These are phyloP conservation scores for Cossypha niveicapilla DNA, from an alignment of 2,797 vertebrate species.

Conservation along the genomic window DNA sequence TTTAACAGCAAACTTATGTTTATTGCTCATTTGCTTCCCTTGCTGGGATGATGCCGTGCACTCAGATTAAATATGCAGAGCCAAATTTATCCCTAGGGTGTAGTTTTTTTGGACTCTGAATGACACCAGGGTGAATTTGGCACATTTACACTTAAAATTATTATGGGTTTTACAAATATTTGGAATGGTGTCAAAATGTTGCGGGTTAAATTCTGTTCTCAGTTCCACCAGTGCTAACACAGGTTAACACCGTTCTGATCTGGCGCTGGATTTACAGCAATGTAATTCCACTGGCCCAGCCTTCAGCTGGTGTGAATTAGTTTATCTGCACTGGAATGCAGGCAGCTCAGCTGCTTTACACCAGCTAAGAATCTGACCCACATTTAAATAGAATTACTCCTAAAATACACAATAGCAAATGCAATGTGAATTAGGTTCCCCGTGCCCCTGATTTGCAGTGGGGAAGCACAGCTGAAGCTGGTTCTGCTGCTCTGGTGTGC, in stretches of 20 bases:
- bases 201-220: slow-evolving; percentile 62
- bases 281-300: slow-evolving; percentile 39
- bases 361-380: slow-evolving; percentile 60
- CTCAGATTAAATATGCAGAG: slow-evolving; percentile 60
- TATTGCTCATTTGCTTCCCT: slow-evolving; percentile 39
- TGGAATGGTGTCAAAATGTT: slow-evolving; percentile 64
- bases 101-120: slow-evolving; percentile 50
- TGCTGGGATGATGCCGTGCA: slow-evolving; percentile 40
- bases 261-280: slow-evolving; percentile 43
- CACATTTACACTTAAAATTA: slow-evolving; percentile 69
- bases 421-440: not conserved
- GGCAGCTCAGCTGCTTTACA: slow-evolving; percentile 60
- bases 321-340: slow-evolving; percentile 63
- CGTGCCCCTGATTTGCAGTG: not conserved
- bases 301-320: slow-evolving; percentile 65
- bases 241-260: slow-evolving; percentile 59
- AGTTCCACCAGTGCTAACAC: slow-evolving; percentile 50
- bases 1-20: slow-evolving; percentile 48
- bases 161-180: slow-evolving; percentile 52
- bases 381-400: slow-evolving; percentile 44
- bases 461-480: not conserved
- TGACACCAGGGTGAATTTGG: slow-evolving; percentile 64
- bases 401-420: slow-evolving; percentile 21
- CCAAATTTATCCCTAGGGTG: slow-evolving; percentile 62
- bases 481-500: not conserved